Percentiles rank a stretch among this genome's conserved stretches.
Conservation (phyloP, 2,888 invertebrate genomes). For the Orthosia cruda region DNA sequence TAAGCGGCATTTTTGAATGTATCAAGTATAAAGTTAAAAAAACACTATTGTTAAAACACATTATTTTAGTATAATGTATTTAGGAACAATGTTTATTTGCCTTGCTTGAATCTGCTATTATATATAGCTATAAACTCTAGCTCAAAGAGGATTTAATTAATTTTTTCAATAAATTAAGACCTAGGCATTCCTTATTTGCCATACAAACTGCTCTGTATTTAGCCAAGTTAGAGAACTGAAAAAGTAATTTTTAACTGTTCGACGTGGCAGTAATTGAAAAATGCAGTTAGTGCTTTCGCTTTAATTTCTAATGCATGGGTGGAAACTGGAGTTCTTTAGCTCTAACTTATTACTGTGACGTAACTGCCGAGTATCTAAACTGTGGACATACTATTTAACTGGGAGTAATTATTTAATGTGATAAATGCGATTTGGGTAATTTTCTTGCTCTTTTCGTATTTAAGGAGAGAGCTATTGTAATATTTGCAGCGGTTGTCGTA, state of each 20-base stretch:
- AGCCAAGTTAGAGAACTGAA: slow-evolving; percentile 18
- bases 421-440: slow-evolving; percentile 14
- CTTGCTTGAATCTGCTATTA: too few species aligned
- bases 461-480: slow-evolving; percentile 8
- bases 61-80: too few species aligned
- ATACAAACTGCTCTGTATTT: slow-evolving; percentile 6
- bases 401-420: slow-evolving; percentile 31
- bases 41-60: too few species aligned
- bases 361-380: slow-evolving; percentile 37
- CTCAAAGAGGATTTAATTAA: too few species aligned
- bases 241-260: slow-evolving; percentile 60
- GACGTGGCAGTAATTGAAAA: slow-evolving; percentile 78
- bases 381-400: slow-evolving; percentile 41
- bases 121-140: too few species aligned
- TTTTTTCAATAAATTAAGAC: neutral
- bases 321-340: slow-evolving; percentile 63
- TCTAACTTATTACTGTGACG: slow-evolving; percentile 39
- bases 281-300: slow-evolving; percentile 76
- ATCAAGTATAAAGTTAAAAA: too few species aligned
- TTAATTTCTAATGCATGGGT: slow-evolving; percentile 76
- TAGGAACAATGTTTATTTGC: too few species aligned
- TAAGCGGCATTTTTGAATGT: too few species aligned
- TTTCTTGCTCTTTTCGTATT: slow-evolving; percentile 15
- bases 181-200: neutral
- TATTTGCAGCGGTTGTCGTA: neutral